Evolutionary conservation across 2,888 invertebrate genomes (phyloP).

Genomic region (Yponomeuta malinellus): DNA sequence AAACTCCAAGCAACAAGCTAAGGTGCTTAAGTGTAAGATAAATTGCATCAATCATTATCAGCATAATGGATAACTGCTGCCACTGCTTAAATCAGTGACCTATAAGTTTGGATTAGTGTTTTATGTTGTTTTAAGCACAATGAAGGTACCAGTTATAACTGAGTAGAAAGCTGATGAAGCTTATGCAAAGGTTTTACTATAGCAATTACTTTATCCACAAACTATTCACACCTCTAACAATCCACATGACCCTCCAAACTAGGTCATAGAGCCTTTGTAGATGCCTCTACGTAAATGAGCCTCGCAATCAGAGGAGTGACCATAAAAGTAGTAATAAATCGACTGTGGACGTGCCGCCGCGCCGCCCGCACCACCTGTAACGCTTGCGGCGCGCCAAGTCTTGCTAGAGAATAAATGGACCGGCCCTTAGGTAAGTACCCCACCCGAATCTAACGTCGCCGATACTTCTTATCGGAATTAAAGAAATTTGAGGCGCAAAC

Average conservation of each 20-base stretch:
- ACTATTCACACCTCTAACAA: neutral
- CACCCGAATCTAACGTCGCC: slow-evolving; percentile 27
- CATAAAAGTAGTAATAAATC: slow-evolving; percentile 12
- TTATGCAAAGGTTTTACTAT: too few species aligned
- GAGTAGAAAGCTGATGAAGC: too few species aligned
- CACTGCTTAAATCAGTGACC: too few species aligned
- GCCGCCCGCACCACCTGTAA: slow-evolving; percentile 20
- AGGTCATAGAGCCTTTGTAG: neutral
- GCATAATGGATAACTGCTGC: neutral
- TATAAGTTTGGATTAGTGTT: too few species aligned
- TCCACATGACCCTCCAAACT: neutral
- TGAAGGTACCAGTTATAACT: too few species aligned
- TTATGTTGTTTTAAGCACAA: too few species aligned
- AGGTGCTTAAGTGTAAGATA: too few species aligned
- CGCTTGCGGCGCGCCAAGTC: slow-evolving; percentile 13
- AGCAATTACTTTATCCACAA: too few species aligned
- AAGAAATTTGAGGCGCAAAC: neutral
- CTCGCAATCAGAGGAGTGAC: neutral
- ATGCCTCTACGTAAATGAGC: neutral
- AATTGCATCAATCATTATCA: neutral
- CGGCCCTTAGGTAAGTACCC: slow-evolving; percentile 42
- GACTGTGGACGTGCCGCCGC: slow-evolving; percentile 23
- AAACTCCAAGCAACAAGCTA: neutral
- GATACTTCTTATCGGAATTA: neutral
- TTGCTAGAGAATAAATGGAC: slow-evolving; percentile 49